Conservation (phyloP, 1,140 invertebrate genomes). For the Scaptomyza pallida region DNA sequence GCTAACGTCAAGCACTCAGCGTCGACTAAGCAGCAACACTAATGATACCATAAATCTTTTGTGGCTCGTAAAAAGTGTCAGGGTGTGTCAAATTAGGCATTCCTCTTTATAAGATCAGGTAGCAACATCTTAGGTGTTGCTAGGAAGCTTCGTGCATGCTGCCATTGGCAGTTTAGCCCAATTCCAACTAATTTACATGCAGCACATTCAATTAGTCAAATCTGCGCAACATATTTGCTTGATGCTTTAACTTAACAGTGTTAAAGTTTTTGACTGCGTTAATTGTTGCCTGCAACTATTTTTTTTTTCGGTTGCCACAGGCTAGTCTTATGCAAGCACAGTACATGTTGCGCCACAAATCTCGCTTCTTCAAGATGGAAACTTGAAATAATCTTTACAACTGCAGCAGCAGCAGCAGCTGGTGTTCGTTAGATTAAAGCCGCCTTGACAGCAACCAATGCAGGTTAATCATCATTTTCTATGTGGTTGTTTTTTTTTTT, state of each 20-base stretch:
- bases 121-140: conserved; percentile 23
- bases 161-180: conserved; percentile 38
- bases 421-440: conserved; percentile 2
- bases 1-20: conserved; percentile 10
- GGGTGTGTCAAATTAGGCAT: conserved; percentile 68
- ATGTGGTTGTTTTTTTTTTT: background rate
- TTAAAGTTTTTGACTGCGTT: conserved; percentile 28
- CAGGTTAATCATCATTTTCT: conserved; percentile 29
- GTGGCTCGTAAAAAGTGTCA: conserved; percentile 58
- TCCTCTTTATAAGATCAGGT: conserved; percentile 29
- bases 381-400: conserved; percentile 17
- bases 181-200: conserved; percentile 42
- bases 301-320: conserved; percentile 14
- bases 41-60: conserved; percentile 74
- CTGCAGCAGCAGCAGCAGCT: conserved; percentile 6
- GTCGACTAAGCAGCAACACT: conserved; percentile 30
- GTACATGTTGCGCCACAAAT: conserved; percentile 1
- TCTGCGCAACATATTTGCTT: conserved; percentile 27
- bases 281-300: conserved; percentile 37
- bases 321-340: conserved; percentile 13
- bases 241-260: conserved; percentile 9
- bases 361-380: conserved; percentile 27
- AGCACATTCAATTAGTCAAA: conserved; percentile 41
- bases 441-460: conserved; percentile 22
- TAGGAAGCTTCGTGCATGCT: background rate